phyloP scores from a whole-genome alignment of 2,113 vertebrate genomes.

The Spizaetus ornatus region DNA sequence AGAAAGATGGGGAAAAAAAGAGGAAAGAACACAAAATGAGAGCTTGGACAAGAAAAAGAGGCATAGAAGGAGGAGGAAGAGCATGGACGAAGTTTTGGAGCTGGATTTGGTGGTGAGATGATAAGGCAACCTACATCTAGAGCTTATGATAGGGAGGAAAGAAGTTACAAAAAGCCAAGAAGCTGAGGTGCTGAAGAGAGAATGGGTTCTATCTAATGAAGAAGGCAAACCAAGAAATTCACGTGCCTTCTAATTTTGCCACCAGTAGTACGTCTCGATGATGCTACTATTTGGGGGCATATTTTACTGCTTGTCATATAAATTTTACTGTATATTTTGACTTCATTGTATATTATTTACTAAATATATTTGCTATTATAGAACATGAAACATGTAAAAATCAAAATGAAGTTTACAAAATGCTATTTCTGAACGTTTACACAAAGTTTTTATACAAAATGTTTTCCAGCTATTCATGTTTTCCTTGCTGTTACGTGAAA shows the following conservation, averaged over 20 bases:
- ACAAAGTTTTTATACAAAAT: background rate
- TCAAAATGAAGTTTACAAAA: background rate
- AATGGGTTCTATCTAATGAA: background rate
- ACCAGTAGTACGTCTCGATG: background rate
- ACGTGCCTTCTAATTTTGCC: background rate
- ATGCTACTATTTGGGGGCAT: background rate
- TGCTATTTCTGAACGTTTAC: background rate
- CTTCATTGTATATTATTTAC: background rate
- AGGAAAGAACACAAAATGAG: background rate
- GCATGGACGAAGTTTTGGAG: background rate
- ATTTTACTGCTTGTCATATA: background rate
- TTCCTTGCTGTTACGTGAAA: background rate
- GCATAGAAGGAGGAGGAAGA: background rate
- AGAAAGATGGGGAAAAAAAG: rapidly evolving
- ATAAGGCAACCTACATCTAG: rapidly evolving
- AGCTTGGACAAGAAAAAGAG: background rate
- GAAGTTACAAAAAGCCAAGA: background rate
- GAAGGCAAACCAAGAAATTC: background rate
- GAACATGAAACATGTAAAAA: background rate
- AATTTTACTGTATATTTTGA: background rate
- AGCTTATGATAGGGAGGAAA: rapidly evolving
- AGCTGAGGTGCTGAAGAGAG: background rate
- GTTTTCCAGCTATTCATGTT: background rate
- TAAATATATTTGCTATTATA: background rate
- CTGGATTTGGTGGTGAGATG: background rate